phyloP scores from a whole-genome alignment of 2,888 invertebrate species.

The Andricus quercusramuli region DNA sequence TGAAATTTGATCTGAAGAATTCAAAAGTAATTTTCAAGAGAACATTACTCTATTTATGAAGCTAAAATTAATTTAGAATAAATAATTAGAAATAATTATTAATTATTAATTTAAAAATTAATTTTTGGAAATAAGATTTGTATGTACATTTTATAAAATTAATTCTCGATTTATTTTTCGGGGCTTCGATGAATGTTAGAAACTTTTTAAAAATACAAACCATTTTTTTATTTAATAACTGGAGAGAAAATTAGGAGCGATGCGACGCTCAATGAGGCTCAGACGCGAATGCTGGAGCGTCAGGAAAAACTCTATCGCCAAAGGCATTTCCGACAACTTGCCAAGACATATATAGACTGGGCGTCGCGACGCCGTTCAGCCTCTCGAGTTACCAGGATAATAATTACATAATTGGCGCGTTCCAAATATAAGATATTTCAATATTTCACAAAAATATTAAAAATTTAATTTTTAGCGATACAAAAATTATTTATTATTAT shows the following conservation, averaged over 20 bases:
- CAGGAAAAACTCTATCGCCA: constrained; percentile 56
- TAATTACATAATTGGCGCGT: constrained; percentile 30
- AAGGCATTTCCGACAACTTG: constrained; percentile 57
- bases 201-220: not conserved
- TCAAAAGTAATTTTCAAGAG: no score
- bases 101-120: no score
- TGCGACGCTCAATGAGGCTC: not conserved
- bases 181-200: not conserved
- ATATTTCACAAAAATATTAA: constrained; percentile 7
- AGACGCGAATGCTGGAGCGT: constrained; percentile 22
- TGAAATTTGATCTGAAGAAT: no score
- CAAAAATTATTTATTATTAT: no score
- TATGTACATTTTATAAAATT: not conserved
- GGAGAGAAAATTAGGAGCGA: not conserved
- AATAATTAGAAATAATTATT: no score
- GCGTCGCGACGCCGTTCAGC: constrained; percentile 57
- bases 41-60: no score
- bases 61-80: no score
- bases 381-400: constrained; percentile 72
- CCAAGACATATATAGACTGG: constrained; percentile 71
- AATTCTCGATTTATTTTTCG: not conserved
- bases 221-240: constrained; percentile 1
- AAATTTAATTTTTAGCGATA: not conserved
- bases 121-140: not conserved
- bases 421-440: constrained; percentile 29